Evolutionary conservation across 2,797 vertebrate species (phyloP), one percentile per base, ranked within the genome.

Genomic region (Syndactyla subalaris): DNA sequence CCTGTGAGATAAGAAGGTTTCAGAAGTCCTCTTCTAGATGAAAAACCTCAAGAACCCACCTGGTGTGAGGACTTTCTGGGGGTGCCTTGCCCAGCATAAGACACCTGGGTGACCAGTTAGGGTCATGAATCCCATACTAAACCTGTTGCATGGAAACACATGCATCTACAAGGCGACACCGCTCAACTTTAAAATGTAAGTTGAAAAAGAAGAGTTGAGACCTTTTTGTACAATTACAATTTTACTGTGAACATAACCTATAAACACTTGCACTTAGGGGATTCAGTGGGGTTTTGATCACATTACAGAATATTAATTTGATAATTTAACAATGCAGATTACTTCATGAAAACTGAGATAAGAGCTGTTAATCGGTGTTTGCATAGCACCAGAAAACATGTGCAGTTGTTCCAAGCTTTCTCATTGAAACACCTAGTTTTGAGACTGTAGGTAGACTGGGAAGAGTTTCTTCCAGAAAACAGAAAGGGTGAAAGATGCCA

Each of bases 391-490:
- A 67, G 80, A 87, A 79, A 81, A 10, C 22, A 54, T 18, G 36
- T 12, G 8, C 27, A 11, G 3, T 38, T 32, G 6, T 55, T 89
- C 48, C 52, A 61, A 27, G 10, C 54, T 79, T 83, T 93, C 61
- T 80, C 46, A 83, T 83, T 55, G 34, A 68, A 88, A 72, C n/a
- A 48, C 6, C 3, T 27, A 6, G 16, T 54, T 92, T 74, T 67
- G 39, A 62, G 32, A 45, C 13, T 52, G 10, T 5, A 38, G 24
- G n/a, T 57, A 45, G 15, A 41, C 21, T 55, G 36, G 36, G 66
- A 80, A 58, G 77, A 85, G 23, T 70, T 80, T 83, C 15, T 83
- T 88, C 26, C 39, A 68, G n/a, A 71, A 89, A 75, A 92, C 27
- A 75, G 10, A 41, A 79, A 65, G 22, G 19, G 39, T 18, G 62